Evolutionary conservation across 2,888 invertebrate genomes (phyloP), one percentile per base, ranked within the genome.

Genomic region (Stratiomys singularior): DNA sequence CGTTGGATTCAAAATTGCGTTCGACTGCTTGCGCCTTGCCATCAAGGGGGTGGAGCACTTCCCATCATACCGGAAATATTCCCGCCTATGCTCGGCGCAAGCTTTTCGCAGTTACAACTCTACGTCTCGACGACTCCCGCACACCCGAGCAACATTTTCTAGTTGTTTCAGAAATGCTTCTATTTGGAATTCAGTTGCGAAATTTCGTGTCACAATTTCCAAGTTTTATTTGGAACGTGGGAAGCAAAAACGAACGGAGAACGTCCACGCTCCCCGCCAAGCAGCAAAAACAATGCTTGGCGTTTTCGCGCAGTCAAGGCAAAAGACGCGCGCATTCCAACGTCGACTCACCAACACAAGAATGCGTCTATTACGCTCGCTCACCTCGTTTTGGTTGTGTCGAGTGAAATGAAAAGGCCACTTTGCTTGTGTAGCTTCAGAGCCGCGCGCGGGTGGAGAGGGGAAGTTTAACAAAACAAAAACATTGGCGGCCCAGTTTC

Each of bases 401-500:
- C 74, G 28, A 23, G 21, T 25, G 71, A 47, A 71, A 27, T 23
- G 47, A 47, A 67, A 71, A 71, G 47, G 52, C 71, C 71, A 71
- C 60, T 58, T 37, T 60, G 58, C 60, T 60, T 18, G 21, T 25
- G 23, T 5, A 23, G n/a, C 4, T 25, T 60, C 7, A 60, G 5
- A 21, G 21, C 7, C 5, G 23, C 60, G 23, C 11, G 60, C 60
- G 60, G 60, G 13, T 15, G n/a, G 60, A 15, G 60, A 11, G 25
- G 23, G 9, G 18, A 60, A 21, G 25, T 60, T 60, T 58, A 58
- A 60, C 44, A 37, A 58, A 74, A 74, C 74, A 74, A 74, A 72
- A 74, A 74, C 74, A 74, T 60, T 74, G 74, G 74, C 74, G 56
- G 74, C 74, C 58, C 52, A 56, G 28, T 72, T 72, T 72, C 18